A percentile compares a stretch with the other conserved stretches of the same genome.
These are phyloP conservation scores for Pseudomyrmex cubaensis DNA, from an alignment of 1,140 invertebrate genomes.

Conservation along the genomic window DNA sequence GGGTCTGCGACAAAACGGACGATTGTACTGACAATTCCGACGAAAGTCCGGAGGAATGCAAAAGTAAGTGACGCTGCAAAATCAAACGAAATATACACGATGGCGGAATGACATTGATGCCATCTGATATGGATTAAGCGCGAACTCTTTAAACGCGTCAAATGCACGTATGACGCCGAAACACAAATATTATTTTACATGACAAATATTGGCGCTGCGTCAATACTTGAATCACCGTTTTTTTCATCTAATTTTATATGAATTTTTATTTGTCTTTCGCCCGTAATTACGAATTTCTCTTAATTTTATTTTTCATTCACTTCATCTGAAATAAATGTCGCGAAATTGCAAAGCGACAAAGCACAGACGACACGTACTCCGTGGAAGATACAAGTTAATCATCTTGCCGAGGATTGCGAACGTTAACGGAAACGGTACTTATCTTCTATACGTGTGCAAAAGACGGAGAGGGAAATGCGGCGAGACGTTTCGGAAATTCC, in stretches of 20 bases:
- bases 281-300: too few relatives aligned
- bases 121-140: background rate
- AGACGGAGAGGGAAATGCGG: background rate
- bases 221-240: background rate
- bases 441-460: background rate
- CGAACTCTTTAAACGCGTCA: conserved; percentile 40
- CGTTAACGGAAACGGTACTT: background rate
- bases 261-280: conserved; percentile 5
- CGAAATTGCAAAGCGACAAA: background rate
- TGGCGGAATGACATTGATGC: background rate
- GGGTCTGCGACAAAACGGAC: conserved; percentile 91
- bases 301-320: too few relatives aligned
- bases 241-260: background rate
- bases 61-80: conserved; percentile 84
- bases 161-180: conserved; percentile 44
- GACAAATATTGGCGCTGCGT: conserved; percentile 38
- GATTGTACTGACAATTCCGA: conserved; percentile 94
- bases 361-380: background rate
- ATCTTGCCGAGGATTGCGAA: background rate
- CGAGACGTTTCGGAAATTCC: conserved; percentile 23
- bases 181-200: conserved; percentile 45
- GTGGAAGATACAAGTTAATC: conserved; percentile 31
- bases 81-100: conserved; percentile 4
- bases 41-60: conserved; percentile 89
- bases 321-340: background rate